Evolutionary conservation across 2,113 vertebrate species (phyloP).

Genomic region (Leptodactylus fuscus): DNA sequence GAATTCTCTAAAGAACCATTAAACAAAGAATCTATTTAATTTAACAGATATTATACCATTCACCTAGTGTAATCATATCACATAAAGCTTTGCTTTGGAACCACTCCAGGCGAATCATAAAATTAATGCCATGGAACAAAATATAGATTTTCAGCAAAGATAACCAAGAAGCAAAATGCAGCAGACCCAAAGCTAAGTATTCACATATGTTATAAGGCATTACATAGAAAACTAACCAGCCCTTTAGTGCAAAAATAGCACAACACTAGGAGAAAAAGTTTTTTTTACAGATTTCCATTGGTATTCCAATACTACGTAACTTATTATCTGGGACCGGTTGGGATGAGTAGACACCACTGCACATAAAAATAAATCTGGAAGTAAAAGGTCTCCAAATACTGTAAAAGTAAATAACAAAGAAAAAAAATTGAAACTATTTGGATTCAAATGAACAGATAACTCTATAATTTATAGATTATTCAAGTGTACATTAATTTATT

Average conservation of each 20-base stretch:
- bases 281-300: too few species aligned
- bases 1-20: slow-evolving; percentile 68
- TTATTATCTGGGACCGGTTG: too few species aligned
- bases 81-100: slow-evolving; percentile 77
- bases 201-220: background rate
- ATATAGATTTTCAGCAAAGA: background rate
- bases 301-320: too few species aligned
- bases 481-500: too few species aligned
- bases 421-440: too few species aligned
- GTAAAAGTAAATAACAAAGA: too few species aligned
- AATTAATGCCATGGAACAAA: slow-evolving; percentile 75
- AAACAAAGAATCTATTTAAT: slow-evolving; percentile 71
- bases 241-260: background rate
- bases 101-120: slow-evolving; percentile 69
- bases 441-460: too few species aligned
- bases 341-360: too few species aligned
- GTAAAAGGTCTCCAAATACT: too few species aligned
- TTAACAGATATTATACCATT: slow-evolving; percentile 72
- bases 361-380: too few species aligned
- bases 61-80: slow-evolving; percentile 76
- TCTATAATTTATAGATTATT: too few species aligned
- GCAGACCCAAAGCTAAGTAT: background rate
- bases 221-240: background rate
- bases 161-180: slow-evolving; percentile 10
- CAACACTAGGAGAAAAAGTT: too few species aligned